These are phyloP conservation scores for Ammodytes marinus DNA, from an alignment of 2,113 vertebrate species.

Conservation along the genomic window DNA sequence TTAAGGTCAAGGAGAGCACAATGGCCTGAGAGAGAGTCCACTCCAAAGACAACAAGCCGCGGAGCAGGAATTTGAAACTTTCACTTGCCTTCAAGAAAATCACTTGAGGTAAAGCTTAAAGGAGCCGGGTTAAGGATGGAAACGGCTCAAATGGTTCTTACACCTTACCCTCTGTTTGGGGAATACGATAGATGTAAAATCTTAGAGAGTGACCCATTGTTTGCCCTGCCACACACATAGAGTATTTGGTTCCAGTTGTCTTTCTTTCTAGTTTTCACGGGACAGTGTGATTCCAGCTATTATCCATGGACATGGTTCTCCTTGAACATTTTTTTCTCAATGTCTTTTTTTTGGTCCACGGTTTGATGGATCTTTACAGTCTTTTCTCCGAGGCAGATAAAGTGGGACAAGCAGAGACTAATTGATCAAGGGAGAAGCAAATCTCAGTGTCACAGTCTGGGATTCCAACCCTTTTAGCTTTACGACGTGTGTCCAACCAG, in stretches of 20 bases:
- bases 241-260: conserved; percentile 40
- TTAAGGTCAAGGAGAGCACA: conserved; percentile 79
- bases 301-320: conserved; percentile 85
- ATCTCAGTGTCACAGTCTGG: conserved; percentile 55
- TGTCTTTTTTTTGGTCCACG: conserved; percentile 15
- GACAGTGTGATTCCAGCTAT: conserved; percentile 89
- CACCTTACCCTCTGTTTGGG: conserved; percentile 19
- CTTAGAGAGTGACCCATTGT: conserved; percentile 30
- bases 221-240: conserved; percentile 40
- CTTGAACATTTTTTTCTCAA: conserved; percentile 84
- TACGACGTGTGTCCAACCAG: conserved; percentile 72
- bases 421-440: conserved; percentile 63
- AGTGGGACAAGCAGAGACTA: conserved; percentile 52
- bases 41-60: conserved; percentile 71
- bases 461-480: conserved; percentile 58
- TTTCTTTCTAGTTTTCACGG: conserved; percentile 35
- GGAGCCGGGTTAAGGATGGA: conserved; percentile 48
- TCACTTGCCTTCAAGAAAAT: conserved; percentile 56
- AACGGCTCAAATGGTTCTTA: conserved; percentile 30
- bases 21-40: conserved; percentile 70
- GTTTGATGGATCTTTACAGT: conserved; percentile 47
- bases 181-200: conserved; percentile 16
- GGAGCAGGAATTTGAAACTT: conserved; percentile 74
- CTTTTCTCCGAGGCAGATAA: conserved; percentile 37
- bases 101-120: conserved; percentile 52